Conservation (phyloP, 1,140 invertebrate species). For the Coelopa frigida region DNA sequence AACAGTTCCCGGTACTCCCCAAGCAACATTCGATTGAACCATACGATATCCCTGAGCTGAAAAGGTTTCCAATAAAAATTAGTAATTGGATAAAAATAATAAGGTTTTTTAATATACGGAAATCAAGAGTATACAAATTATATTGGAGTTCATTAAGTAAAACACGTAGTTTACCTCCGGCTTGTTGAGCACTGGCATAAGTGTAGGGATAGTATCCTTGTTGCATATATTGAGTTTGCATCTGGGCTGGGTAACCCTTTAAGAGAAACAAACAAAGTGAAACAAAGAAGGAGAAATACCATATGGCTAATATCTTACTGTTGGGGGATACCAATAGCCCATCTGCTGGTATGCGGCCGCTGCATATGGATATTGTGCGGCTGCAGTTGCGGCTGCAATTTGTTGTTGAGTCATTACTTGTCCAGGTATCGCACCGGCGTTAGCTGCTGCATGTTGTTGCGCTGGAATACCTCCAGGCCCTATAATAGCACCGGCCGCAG, state of each 20-base stretch:
- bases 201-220: slow-evolving; percentile 52
- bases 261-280: slow-evolving; percentile 14
- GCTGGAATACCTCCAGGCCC: not conserved
- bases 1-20: slow-evolving; percentile 50
- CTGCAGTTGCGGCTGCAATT: slow-evolving; percentile 30
- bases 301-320: slow-evolving; percentile 35
- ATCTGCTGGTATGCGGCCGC: slow-evolving; percentile 58
- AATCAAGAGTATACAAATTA: too few species aligned
- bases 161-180: slow-evolving; percentile 23
- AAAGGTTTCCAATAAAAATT: slow-evolving; percentile 12
- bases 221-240: slow-evolving; percentile 62
- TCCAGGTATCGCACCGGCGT: slow-evolving; percentile 25
- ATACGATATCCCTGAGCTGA: slow-evolving; percentile 44
- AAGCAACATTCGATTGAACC: slow-evolving; percentile 48
- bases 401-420: slow-evolving; percentile 10
- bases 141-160: slow-evolving; percentile 5
- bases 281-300: not conserved
- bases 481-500: slow-evolving; percentile 10
- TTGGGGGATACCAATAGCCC: slow-evolving; percentile 70
- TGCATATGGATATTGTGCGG: slow-evolving; percentile 33
- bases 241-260: slow-evolving; percentile 47
- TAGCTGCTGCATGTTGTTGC: slow-evolving; percentile 34
- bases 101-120: too few species aligned
- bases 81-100: too few species aligned
- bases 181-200: slow-evolving; percentile 43